Evolutionary conservation across 2,888 invertebrate species (phyloP), one percentile per base, ranked within the genome.

Genomic region (Xestobium rufovillosum): DNA sequence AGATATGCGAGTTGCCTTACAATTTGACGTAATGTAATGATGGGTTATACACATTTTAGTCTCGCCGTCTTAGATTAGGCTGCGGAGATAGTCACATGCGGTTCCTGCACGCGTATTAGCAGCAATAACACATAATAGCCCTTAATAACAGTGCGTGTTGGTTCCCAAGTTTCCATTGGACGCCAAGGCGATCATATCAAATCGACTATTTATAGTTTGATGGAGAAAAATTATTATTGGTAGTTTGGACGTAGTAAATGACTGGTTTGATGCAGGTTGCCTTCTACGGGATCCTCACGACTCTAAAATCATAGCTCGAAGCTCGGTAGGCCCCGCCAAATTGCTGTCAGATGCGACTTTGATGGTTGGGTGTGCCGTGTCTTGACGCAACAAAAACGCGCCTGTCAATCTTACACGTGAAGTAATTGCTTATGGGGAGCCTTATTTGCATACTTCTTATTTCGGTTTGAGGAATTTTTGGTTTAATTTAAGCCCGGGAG

Each of bases 111-210:
- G 60, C 57, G 60, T 63, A 63, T 63, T 63, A 64, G 57, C 63
- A 60, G 59, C 64, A 63, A 66, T 66, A 65, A 63, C 55, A 64
- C 60, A 59, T 66, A 66, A 66, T 66, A 63, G 63, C 57, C 62
- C 63, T 49, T 66, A 66, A 66, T 66, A 64, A 66, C 51, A 63
- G 65, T 64, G 61, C 63, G 65, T 64, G 65, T 48, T 50, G 46
- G 43, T 46, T 41, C 47, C 52, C 48, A 52, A 46, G 52, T 57
- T 57, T 55, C 59, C 59, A 63, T 64, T 65, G 63, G 65, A 50
- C 55, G 52, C 36, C 39, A 44, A 45, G 48, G 57, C 57, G 62
- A 64, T 65, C 63, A 60, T 61, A 65, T 64, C 64, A 62, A 61
- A 62, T 63, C 57, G 60, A 56, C 61, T 63, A 61, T 63, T 63